phyloP scores from a whole-genome alignment of 2,888 invertebrate species.

The Lithophane ornitopus region DNA sequence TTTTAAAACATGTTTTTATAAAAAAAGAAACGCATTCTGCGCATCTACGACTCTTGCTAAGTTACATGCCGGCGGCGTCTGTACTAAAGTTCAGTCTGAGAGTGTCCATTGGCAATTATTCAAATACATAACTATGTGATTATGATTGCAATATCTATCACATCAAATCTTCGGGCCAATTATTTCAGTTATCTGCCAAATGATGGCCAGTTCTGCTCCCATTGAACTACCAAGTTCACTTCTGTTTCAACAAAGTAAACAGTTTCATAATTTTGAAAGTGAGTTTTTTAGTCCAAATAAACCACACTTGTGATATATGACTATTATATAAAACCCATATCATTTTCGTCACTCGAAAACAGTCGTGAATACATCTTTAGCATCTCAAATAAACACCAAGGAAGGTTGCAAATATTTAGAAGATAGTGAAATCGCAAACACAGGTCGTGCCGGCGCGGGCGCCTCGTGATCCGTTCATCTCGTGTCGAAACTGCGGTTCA shows the following conservation, averaged over 20 bases:
- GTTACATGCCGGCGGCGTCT: too few relatives aligned
- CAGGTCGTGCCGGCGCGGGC: conserved; percentile 66
- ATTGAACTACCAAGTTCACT: neutral
- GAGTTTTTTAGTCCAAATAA: neutral
- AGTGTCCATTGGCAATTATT: neutral
- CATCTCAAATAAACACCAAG: conserved; percentile 47
- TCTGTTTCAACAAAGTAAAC: neutral
- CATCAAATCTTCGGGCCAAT: neutral
- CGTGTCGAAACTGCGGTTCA: conserved; percentile 51
- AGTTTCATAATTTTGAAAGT: conserved; percentile 1
- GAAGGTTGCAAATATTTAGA: conserved; percentile 65
- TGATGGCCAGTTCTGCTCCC: neutral
- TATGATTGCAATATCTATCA: neutral
- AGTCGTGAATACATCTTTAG: conserved; percentile 62
- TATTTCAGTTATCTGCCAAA: neutral
- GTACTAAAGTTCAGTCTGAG: neutral
- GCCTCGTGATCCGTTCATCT: conserved; percentile 78
- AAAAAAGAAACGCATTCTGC: too few relatives aligned
- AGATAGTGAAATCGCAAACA: conserved; percentile 83
- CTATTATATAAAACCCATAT: conserved; percentile 31
- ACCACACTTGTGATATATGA: conserved; percentile 7
- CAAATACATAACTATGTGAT: too few relatives aligned
- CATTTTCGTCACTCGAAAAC: conserved; percentile 39
- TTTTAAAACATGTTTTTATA: too few relatives aligned
- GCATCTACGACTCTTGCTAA: too few relatives aligned